Percentiles rank a stretch among this genome's conserved stretches.
Evolutionary conservation across 2,888 invertebrate species (phyloP).

Genomic region (Philereme transversata): DNA sequence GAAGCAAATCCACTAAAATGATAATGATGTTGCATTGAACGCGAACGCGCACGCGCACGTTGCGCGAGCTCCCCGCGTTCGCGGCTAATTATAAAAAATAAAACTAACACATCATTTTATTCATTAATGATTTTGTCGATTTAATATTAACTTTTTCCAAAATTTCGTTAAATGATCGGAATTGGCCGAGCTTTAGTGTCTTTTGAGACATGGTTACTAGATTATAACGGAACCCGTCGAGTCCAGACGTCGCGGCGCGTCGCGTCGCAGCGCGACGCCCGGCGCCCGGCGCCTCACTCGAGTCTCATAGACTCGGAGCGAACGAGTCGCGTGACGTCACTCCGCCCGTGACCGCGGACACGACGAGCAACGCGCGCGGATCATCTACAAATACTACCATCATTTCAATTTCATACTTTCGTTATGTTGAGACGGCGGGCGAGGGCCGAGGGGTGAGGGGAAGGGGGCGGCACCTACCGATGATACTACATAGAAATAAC

Average conservation of each 20-base stretch:
- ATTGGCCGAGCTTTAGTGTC: constrained; percentile 20
- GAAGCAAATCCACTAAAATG: too few relatives aligned
- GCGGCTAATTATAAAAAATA: constrained; percentile 1
- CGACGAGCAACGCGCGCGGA: not conserved
- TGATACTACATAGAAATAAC: constrained; percentile 13
- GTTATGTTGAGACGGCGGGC: not conserved
- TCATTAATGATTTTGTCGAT: constrained; percentile 11
- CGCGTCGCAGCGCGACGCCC: not conserved
- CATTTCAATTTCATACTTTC: not conserved
- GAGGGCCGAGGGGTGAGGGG: too few relatives aligned
- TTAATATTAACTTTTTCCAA: constrained; percentile 14
- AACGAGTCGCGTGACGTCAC: too few relatives aligned
- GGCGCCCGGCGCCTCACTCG: not conserved
- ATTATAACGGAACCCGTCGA: not conserved
- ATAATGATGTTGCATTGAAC: too few relatives aligned
- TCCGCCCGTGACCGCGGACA: not conserved
- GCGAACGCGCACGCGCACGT: not conserved
- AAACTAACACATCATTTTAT: constrained; percentile 19
- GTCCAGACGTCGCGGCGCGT: not conserved
- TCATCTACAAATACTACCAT: not conserved
- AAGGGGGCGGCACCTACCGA: not conserved
- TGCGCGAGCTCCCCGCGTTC: not conserved
- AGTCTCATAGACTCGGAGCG: not conserved
- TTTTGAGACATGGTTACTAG: constrained; percentile 12
- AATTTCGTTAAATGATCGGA: constrained; percentile 6